Base-by-base conservation (phyloP, 1,140 invertebrate genomes). In the Mactra quadrangularis region DNA sequence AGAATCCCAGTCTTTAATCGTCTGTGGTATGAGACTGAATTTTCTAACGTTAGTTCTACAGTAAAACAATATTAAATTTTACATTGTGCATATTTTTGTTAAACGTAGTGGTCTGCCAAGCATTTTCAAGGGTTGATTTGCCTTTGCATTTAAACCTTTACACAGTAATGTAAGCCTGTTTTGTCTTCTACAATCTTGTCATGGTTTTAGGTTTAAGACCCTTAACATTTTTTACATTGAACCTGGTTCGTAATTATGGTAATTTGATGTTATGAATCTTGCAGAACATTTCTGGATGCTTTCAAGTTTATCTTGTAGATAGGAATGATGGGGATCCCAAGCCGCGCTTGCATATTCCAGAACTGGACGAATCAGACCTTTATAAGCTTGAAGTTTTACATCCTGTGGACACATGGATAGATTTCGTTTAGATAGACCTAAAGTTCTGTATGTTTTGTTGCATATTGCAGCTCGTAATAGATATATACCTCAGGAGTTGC, bases 361-460 rank as follows among this genome's bases (percentile, higher is more conserved):
- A 22, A 68, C 64, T 3, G 17, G 64, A 19, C 64, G 9, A 22
- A 45, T 55, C 9, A 52, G 29, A 11, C 45, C 29, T 31, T 72
- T 72, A 19, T 72, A 52, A 19, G 68, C 45, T 33, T 52, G 45
- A 19, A 72, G 33, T 38, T 72, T 72, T 6, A 68, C 64, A 22
- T 72, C 68, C 19, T 53, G 68, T 25, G 47, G 33, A 38, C 68
- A 52, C 13, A n/a, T 13, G 17, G 7, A 38, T 72, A 72, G 31
- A 33, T 53, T 72, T 17, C 47, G 31, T 55, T 19, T 53, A 13
- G 33, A 1, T 70, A 70, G 27, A 19, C 38, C 38, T 4, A 70
- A 25, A 3, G 66, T 70, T 50, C 45, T 70, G 19, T 70, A 70
- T 52, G 29, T 25, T 72, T 52, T 72, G 17, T 29, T 72, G 7